Evolutionary conservation across 1,140 invertebrate genomes (phyloP), one percentile per base, ranked within the genome.

Genomic region (Melitaea cinxia): DNA sequence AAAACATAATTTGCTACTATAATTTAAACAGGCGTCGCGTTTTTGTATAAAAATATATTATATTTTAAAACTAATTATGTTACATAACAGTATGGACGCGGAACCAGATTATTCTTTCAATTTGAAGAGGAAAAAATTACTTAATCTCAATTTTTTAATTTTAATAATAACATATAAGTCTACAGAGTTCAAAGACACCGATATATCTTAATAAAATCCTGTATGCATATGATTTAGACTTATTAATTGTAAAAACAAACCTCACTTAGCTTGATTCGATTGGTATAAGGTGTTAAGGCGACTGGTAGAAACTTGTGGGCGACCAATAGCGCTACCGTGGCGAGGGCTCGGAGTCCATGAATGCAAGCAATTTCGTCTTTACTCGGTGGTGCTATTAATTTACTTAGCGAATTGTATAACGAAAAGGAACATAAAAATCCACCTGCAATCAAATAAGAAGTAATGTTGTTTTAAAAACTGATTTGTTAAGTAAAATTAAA

Each of bases 291-390:
- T 62, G 92, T 91, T 57, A 92, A 90, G 9, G 91, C 92, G 1
- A 93, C 85, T 17, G 93, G 91, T 35, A 95, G 91, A 60, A 94
- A 91, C 82, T 94, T 94, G 68, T 95, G 93, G 14, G 92, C 93
- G 1, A 94, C 67, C 65, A 94, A 93, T 47, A 95, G 79, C 23
- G 91, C 83, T 0, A 94, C 73, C 2, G 93, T 94, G 52, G 92
- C 91, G 14, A 94, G 56, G 7, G 93, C 88, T 63, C 93, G 89
- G 30, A 95, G 87, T 6, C 94, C 93, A 64, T 95, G 93, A 55
- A 95, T 93, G 71, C 93, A 94, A 45, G 91, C 85, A 49, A 94
- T 93, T 64, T 94, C 93, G 42, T 90, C 91, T 53, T 76, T 75
- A 77, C 63, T 59, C 78, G 93, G 80, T 72, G 92, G 70, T 83